Evolutionary conservation across 2,797 vertebrate genomes (phyloP), one percentile per base, ranked within the genome.

Genomic region (Spondyliosoma cantharus): DNA sequence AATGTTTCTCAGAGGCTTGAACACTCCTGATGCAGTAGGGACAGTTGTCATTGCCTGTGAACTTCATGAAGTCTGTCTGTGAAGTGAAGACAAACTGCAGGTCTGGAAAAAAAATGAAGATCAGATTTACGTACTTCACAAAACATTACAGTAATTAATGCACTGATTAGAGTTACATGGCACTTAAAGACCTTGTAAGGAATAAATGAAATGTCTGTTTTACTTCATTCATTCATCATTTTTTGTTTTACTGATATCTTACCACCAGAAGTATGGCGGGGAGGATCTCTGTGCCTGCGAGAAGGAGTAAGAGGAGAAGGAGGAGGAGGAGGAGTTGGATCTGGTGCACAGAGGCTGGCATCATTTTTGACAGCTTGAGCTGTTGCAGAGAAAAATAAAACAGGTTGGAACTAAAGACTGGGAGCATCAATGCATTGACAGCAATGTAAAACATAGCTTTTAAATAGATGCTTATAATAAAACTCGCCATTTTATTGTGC

Each of bases 1-100:
- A 25, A 59, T 86, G 82, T 7, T 24, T 29, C 52, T 79, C 62
- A 27, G 25, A 65, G 52, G 74, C 78, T 17, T 25, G 25, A 20
- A 27, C 22, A 16, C 2, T 50, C 42, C 77, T 89, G 17, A 85
- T 9, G 68, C 82, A 89, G 72, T 59, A 84, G 42, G 63, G 75
- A 54, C 86, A 86, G 62, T 50, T 53, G 5, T 14, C 58, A n/a
- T 12, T 5, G 14, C 17, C 1, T 24, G 61, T 72, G n/a, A 22
- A 77, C 61, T 68, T 82, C 0, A 83, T 22, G n/a, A 88, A 74
- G 54, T 80, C 70, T 0, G 64, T 24, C 45, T 19, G 48, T 19
- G 80, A 81, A 12, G 42, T 70, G 63, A 87, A 86, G 62, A 56
- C 67, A 43, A 13, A 61, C 65, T 48, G 54, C 42, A 68, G 69